Evolutionary conservation across 2,888 invertebrate species (phyloP), one percentile per base, ranked within the genome.

Genomic region (Cepaea hortensis): DNA sequence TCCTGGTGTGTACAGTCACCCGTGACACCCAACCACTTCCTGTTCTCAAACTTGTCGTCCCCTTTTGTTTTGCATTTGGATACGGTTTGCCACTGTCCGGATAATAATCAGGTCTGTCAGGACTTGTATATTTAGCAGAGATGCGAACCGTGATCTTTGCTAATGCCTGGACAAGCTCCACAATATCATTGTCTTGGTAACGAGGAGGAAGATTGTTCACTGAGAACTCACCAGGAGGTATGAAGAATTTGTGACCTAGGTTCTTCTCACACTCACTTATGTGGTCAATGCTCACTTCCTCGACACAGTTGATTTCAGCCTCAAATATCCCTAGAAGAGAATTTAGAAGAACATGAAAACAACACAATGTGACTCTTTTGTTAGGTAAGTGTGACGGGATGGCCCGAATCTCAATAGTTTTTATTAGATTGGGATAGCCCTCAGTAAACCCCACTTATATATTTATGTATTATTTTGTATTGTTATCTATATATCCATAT

Each of bases 261-360:
- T 68, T 68, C 68, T 68, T 68, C n/a, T 68, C n/a, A n/a, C 68
- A 68, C 0, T 9, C 11, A 20, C 5, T 6, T 5, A 20, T 20
- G 68, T 68, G 1, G 68, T 68, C 11, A 68, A 68, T 7, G n/a
- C 13, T n/a, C 2, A 1, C 68, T n/a, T 68, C 68, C 18, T 18
- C n/a, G 6, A 18, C 68, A 68, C 55, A 50, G 50, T 50, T 50
- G 20, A 76, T 50, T 76, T 76, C 76, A 50, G 76, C 76, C 50
- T 76, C 76, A 76, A 50, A 76, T 50, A 55, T 50, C 18, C 76
- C 76, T 76, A 3, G 20, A 76, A 50, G n/a, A 76, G 50, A 76
- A 55, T 55, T 1, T 55, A 55, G 6, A 55, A 35, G 35, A 55
- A 55, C 55, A 55, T 55, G 55, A 55, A 55, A 35, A 35, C 35